Evolutionary conservation across 2,113 vertebrate species (phyloP).

Genomic region (Chunga burmeisteri): DNA sequence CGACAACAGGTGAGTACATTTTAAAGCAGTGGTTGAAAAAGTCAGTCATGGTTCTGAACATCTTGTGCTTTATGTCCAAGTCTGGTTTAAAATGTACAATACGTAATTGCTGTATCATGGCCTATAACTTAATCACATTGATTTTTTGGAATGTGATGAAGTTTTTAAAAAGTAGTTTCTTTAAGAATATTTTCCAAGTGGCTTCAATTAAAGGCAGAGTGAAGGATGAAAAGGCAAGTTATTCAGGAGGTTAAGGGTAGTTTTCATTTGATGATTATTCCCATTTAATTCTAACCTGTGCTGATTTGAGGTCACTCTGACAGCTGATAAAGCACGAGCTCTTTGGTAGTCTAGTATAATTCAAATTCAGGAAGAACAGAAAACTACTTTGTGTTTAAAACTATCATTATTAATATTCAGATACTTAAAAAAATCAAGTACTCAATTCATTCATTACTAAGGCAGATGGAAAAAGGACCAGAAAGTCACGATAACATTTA

Average conservation of each 20-base stretch:
- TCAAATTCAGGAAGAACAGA: neutral
- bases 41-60: neutral
- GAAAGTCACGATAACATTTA: neutral
- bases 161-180: neutral
- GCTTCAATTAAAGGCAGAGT: neutral
- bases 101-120: neutral
- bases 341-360: neutral
- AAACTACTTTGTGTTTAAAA: neutral
- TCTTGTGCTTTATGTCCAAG: neutral
- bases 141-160: neutral
- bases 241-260: neutral
- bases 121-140: neutral
- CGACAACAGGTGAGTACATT: conserved; percentile 87
- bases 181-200: neutral
- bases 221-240: neutral
- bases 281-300: neutral
- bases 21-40: neutral
- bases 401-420: neutral
- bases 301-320: neutral
- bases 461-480: neutral
- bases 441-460: neutral
- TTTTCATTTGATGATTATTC: neutral
- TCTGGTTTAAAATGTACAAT: neutral
- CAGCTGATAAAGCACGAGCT: neutral
- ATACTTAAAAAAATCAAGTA: neutral